Evolutionary conservation across 2,888 invertebrate species (phyloP), one percentile per base, ranked within the genome.

Genomic region (Tipula helvola): DNA sequence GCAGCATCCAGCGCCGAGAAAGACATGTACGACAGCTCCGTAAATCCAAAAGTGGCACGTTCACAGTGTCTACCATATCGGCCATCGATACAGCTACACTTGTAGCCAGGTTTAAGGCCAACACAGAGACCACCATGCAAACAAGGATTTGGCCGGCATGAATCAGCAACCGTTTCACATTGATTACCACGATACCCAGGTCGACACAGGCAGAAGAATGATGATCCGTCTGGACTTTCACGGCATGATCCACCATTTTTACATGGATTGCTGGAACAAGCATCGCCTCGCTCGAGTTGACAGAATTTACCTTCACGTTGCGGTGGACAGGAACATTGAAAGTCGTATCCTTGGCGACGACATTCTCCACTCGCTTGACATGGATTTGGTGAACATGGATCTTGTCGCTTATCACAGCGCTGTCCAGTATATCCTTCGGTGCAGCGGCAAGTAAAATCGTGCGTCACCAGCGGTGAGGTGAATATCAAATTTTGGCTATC

Each of bases 121-220:
- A 97, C 95, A 90, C 98, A 98, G 84, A 96, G 93, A 42, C 98
- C 98, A 39, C 97, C 97, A 90, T 97, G 93, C 88, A 96, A 92
- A 89, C 98, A 98, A n/a, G 98, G 98, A 91, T 98, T 97, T 0
- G 97, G 97, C 87, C 97, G 93, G 90, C 98, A 99, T 0, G 97
- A 96, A 90, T 98, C 97, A 0, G 97, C 95, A 3, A 96, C 93
- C 28, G 95, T 95, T 92, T 98, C 97, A 90, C 98, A 99, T 88
- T 96, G 95, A 90, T 96, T 96, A 2, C 99, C 98, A 12, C 97
- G 94, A 90, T 97, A 98, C 0, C 98, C 98, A 2, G 97, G 96
- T 2, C 97, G 94, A 90, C 98, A 99, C 1, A 97, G 92, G 89
- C 98, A 99, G 91, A 97, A 97, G 93, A 96, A 98, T 42, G 96